Evolutionary conservation across 2,797 vertebrate species (phyloP), one percentile per base, ranked within the genome.

Genomic region (Gila robusta): DNA sequence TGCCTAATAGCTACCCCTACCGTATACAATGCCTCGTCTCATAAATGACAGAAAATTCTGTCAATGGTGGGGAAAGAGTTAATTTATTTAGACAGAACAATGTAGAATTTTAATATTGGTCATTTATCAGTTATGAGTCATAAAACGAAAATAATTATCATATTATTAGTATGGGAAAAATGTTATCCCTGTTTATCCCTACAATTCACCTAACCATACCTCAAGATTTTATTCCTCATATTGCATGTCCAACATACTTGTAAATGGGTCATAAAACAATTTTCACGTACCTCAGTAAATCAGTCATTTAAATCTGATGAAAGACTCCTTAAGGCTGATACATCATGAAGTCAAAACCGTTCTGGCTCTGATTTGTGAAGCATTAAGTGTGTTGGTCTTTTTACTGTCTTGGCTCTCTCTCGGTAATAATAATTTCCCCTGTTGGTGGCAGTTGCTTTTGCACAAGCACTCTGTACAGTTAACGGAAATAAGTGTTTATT

Each of bases 401-500:
- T 76, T 44, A 67, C 47, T 16, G 4, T 69, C 62, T 70, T 86
- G 56, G 62, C 74, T 64, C 35, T 54, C 35, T 52, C 66, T 26
- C 64, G 23, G 5, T 16, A 16, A 52, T 67, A 52, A 10, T 71
- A 4, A 32, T 62, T 26, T 81, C 19, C 44, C 8, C 4, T 35
- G 11, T 37, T 39, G 71, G 69, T 5, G 21, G 47, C 64, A 71
- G 17, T 35, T 8, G 12, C 77, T 73, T 66, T 66, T 66, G 37
- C 62, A 28, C 28, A 74, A 28, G 28, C 72, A 70, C 73, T 84
- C 59, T 73, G 56, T 74, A 70, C 62, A 84, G 79, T 84, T 72
- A 79, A 73, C 47, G n/a, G 23, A 85, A 86, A 71, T 84, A 44
- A 79, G 54, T 72, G 66, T 85, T 79, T 84, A 79, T 86, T 88